These are phyloP conservation scores for Myiotriccus ornatus DNA, from an alignment of 2,797 vertebrate species.

Conservation along the genomic window DNA sequence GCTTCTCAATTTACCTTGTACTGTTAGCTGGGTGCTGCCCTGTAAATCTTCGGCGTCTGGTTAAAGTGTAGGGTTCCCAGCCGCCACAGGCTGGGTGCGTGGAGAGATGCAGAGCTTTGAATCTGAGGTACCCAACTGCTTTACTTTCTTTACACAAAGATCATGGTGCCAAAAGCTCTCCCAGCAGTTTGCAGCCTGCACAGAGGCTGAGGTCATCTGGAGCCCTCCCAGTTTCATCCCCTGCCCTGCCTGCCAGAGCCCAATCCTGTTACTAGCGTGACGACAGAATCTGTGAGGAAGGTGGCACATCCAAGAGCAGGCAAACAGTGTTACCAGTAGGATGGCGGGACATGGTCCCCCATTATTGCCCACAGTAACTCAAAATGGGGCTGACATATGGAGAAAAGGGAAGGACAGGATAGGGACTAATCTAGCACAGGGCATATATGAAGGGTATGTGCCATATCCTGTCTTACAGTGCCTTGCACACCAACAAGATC, in stretches of 20 bases:
- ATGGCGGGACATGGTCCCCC: not conserved
- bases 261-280: too few species aligned
- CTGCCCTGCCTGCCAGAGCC: not conserved
- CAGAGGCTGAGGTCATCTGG: not conserved
- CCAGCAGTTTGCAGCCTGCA: not conserved
- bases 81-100: rapidly evolving
- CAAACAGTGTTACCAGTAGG: not conserved
- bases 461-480: rapidly evolving
- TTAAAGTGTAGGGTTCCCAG: not conserved
- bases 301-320: not conserved
- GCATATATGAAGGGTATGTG: not conserved
- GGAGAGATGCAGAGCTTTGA: not conserved
- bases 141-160: not conserved
- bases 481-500: not conserved
- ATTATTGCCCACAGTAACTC: not conserved
- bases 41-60: not conserved
- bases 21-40: not conserved
- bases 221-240: not conserved
- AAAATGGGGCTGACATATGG: not conserved
- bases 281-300: not conserved
- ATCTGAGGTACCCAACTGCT: not conserved
- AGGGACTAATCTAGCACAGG: not conserved
- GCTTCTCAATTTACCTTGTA: not conserved
- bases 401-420: not conserved
- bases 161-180: not conserved